Evolutionary conservation across 2,113 vertebrate genomes (phyloP).

Genomic region (Nipponia nippon): DNA sequence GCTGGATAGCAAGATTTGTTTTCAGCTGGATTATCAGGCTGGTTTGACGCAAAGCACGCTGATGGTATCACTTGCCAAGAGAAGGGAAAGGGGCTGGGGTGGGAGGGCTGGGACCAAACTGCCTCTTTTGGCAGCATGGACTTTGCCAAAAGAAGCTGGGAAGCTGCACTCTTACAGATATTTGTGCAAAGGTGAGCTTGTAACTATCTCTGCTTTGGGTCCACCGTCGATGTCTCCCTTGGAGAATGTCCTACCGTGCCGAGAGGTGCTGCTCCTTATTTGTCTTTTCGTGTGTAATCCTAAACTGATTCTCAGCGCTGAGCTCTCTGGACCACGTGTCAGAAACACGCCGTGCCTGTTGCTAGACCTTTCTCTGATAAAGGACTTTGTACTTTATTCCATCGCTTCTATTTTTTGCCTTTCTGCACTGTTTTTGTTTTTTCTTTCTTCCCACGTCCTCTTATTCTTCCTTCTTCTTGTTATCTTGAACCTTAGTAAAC

Average conservation of each 20-base stretch:
- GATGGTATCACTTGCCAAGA: neutral
- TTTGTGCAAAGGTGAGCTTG: neutral
- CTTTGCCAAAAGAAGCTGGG: neutral
- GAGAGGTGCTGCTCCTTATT: neutral
- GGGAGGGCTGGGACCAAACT: neutral
- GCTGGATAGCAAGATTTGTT: rapidly evolving
- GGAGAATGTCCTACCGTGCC: neutral
- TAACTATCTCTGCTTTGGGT: neutral
- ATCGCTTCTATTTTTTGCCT: neutral
- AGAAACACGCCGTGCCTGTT: neutral
- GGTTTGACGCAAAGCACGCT: neutral
- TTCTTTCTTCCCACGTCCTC: neutral
- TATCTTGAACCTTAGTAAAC: neutral
- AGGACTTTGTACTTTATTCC: neutral
- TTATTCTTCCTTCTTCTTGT: neutral
- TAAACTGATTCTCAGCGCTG: neutral
- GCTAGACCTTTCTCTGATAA: neutral
- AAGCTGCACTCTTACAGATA: neutral
- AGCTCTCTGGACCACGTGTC: neutral
- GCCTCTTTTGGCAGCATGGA: neutral
- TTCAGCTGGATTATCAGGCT: neutral
- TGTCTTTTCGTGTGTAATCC: neutral
- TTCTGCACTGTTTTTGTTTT: neutral
- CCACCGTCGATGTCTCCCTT: neutral
- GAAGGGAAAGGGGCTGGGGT: neutral